Conservation (phyloP, 1,140 invertebrate genomes). For the Tetramorium simillimum region DNA sequence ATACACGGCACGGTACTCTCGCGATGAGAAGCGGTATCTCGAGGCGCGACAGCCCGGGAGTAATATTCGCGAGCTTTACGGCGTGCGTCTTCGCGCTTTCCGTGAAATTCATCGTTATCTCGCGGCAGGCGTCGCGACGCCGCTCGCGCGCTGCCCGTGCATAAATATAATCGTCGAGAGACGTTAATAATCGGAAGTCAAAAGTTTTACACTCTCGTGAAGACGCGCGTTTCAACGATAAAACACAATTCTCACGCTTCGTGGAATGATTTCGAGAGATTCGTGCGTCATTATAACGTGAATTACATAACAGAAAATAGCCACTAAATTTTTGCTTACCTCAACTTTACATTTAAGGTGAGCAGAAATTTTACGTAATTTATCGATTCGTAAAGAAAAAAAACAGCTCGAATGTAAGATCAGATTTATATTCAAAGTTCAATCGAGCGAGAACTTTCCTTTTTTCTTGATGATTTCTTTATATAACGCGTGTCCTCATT, state of each 20-base stretch:
- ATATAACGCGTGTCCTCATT: conserved; percentile 34
- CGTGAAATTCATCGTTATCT: conserved; percentile 35
- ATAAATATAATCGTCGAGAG: conserved; percentile 45
- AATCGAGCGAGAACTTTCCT: neutral
- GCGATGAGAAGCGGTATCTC: neutral
- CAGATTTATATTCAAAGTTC: conserved; percentile 11
- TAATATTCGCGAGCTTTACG: conserved; percentile 33
- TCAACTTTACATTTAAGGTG: neutral
- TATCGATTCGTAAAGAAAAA: neutral
- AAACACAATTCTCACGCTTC: conserved; percentile 48
- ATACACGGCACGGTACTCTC: conserved; percentile 33
- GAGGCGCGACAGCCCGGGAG: neutral
- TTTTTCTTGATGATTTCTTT: conserved; percentile 33
- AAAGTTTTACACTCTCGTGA: conserved; percentile 39
- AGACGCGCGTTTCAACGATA: conserved; percentile 63
- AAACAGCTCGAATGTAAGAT: conserved; percentile 17
- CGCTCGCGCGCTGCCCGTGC: neutral
- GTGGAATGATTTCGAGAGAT: conserved; percentile 5
- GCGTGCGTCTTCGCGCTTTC: conserved; percentile 2
- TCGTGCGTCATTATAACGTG: conserved; percentile 9
- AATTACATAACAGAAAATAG: conserved; percentile 67
- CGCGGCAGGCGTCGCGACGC: conserved; percentile 23
- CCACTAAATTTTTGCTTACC: neutral
- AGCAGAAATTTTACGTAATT: neutral
- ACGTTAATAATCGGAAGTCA: conserved; percentile 62